Conservation (phyloP, 2,797 vertebrate genomes). For the Oreonectes daqikongensis region DNA sequence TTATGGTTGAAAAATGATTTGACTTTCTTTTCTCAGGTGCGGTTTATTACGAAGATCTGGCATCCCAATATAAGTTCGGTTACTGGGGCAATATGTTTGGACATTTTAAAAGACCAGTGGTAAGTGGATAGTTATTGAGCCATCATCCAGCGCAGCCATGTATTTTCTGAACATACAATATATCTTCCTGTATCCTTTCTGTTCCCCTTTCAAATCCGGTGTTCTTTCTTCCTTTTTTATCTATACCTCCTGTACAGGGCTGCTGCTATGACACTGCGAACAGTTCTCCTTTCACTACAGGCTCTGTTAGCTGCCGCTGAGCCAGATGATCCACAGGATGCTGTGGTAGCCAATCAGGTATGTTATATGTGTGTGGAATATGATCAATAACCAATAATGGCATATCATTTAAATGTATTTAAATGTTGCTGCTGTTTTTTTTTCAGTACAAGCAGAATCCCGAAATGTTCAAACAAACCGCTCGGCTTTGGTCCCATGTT, state of each 20-base stretch:
- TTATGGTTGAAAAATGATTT: neutral
- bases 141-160: neutral
- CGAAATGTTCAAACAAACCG: slow-evolving; percentile 99
- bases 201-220: neutral
- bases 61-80: slow-evolving; percentile 99
- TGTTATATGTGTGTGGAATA: neutral
- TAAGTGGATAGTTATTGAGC: slow-evolving; percentile 71
- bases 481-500: slow-evolving; percentile 95
- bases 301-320: slow-evolving; percentile 96
- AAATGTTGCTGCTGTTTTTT: neutral
- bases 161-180: neutral
- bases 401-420: neutral
- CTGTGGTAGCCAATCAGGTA: slow-evolving; percentile 99
- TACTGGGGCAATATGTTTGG: slow-evolving; percentile 98
- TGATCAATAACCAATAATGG: neutral
- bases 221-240: slow-evolving; percentile 5
- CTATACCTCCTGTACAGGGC: slow-evolving; percentile 80
- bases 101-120: slow-evolving; percentile 99
- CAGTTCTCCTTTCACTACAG: slow-evolving; percentile 97
- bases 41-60: slow-evolving; percentile 99
- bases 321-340: slow-evolving; percentile 97
- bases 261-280: slow-evolving; percentile 97
- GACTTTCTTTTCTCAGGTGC: slow-evolving; percentile 81
- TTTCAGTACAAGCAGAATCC: slow-evolving; percentile 96
- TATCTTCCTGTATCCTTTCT: neutral